A percentile compares a stretch with the other conserved stretches of the same genome.
Conservation (phyloP, 1,140 invertebrate species). For the Drosophila navojoa region DNA sequence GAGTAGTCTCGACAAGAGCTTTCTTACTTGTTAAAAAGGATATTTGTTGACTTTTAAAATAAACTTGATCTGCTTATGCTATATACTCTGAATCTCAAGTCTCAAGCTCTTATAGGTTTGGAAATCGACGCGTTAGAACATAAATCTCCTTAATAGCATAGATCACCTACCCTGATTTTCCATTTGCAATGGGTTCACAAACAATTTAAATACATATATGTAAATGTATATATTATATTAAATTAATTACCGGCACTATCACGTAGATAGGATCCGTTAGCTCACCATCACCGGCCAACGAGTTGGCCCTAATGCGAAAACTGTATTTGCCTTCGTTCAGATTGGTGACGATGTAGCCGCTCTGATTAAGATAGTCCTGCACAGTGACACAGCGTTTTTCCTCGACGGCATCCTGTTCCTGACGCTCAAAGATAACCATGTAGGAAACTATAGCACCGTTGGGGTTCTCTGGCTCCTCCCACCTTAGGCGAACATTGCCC, state of each 20-base stretch:
- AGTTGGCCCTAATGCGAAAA: slow-evolving; percentile 90
- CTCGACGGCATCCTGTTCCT: slow-evolving; percentile 82
- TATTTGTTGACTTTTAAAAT: no score
- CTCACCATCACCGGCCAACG: slow-evolving; percentile 90
- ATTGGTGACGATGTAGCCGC: slow-evolving; percentile 83
- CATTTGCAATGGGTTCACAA: no score
- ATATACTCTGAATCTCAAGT: no score
- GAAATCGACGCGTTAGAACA: no score
- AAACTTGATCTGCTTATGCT: no score
- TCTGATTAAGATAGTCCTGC: slow-evolving; percentile 55
- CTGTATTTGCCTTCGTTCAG: slow-evolving; percentile 94
- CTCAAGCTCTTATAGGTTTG: no score
- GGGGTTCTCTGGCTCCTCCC: slow-evolving; percentile 91
- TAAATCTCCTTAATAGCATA: no score
- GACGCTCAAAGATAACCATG: slow-evolving; percentile 89
- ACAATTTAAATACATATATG: no score
- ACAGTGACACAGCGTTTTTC: slow-evolving; percentile 84
- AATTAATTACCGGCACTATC: slow-evolving; percentile 85
- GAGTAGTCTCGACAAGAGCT: no score
- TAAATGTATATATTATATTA: no score
- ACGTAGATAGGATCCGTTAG: slow-evolving; percentile 88
- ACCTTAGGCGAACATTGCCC: slow-evolving; percentile 87
- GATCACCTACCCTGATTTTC: no score
- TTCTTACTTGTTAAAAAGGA: no score
- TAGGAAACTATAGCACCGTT: slow-evolving; percentile 95